Evolutionary conservation across 1,140 invertebrate species (phyloP), one percentile per base, ranked within the genome.

Genomic region (Drosophila nigrodunni): DNA sequence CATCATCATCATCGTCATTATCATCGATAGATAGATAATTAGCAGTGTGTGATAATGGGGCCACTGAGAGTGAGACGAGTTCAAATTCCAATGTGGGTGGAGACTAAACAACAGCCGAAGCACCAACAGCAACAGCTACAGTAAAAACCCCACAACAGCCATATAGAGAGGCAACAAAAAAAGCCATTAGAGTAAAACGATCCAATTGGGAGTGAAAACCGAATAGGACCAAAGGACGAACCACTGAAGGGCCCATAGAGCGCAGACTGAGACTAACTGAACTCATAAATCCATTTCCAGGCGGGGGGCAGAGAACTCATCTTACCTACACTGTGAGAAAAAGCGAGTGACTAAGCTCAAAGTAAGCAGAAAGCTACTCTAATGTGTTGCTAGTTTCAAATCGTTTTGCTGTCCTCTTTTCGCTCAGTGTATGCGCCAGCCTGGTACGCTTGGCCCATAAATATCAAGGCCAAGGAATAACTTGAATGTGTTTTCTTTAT

Each of bases 11-110:
- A 30, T 30, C 25, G 80, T 58, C 66, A 65, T 65, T 74, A 88
- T 68, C 82, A 75, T 74, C 82, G 25, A 86, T 87, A 75, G 80
- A 87, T 83, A 87, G 82, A 88, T 87, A 87, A 87, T 87, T 88
- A 83, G 82, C 61, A 67, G 73, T 73, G 80, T 87, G 82, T 87
- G 82, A 87, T 87, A 87, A 87, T 88, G 60, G 57, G 82, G 74
- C 62, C 62, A 66, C 66, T 57, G 80, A 60, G 73, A 64, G 58
- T 65, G 61, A 79, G 81, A 70, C 49, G 69, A 69, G 83, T 85
- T 83, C 85, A 89, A 89, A 88, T 83, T 88, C 83, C 83, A 89
- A 52, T 73, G 83, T 57, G 80, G 83, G 85, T 72, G 77, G 69
- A 47, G 73, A 52, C 65, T 58, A 44, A 76, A 37, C 62, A 57